Conservation (phyloP, 2,113 vertebrate species). For the Carlito syrichta region DNA sequence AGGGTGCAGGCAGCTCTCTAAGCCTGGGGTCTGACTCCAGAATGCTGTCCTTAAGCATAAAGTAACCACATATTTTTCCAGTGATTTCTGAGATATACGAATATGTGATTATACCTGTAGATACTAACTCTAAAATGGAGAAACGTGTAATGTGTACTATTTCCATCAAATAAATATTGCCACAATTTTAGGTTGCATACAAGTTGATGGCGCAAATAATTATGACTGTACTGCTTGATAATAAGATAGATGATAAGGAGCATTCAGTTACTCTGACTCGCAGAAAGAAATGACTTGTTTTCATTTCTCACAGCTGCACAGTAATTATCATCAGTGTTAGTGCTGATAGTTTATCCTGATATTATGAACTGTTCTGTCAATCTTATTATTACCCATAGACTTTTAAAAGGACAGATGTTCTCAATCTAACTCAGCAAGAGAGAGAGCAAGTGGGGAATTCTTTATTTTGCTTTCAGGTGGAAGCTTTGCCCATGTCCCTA, state of each 20-base stretch:
- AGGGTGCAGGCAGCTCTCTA: not conserved
- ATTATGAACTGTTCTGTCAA: not conserved
- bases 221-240: not conserved
- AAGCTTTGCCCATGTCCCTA: not conserved
- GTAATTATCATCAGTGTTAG: not conserved
- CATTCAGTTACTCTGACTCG: not conserved
- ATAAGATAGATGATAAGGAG: not conserved
- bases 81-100: not conserved
- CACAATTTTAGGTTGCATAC: not conserved
- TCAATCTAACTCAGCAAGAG: not conserved
- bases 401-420: conserved; percentile 1
- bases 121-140: not conserved
- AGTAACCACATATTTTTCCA: not conserved
- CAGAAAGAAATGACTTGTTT: not conserved
- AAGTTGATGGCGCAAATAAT: not conserved
- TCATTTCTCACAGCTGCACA: not conserved
- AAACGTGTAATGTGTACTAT: not conserved
- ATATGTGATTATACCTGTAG: not conserved
- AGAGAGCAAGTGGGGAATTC: not conserved
- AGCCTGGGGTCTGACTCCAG: not conserved
- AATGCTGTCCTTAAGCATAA: not conserved
- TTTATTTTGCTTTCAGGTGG: not conserved
- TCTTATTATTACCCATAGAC: not conserved
- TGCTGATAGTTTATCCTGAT: not conserved
- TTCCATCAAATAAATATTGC: not conserved